Evolutionary conservation across 2,797 vertebrate genomes (phyloP), one percentile per base, ranked within the genome.

Genomic region (Fistularia commersonii): DNA sequence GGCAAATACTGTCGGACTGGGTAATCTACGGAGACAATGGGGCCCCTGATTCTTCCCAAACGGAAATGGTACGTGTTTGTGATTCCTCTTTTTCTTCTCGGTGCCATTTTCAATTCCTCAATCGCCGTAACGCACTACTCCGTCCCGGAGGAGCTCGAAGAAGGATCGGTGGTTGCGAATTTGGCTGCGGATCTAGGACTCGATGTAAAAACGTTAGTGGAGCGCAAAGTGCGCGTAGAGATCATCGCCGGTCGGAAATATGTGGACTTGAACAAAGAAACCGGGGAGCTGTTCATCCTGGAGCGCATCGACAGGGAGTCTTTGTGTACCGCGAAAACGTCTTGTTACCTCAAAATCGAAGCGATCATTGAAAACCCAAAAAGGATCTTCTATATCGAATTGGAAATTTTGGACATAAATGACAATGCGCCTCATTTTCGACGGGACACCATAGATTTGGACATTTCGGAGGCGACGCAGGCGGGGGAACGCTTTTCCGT

Each of bases 61-160:
- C 41, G 41, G 45, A 47, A 11, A 55, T 66, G 76, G 62, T 75
- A 69, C 13, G 65, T 74, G 11, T 12, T 12, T 31, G 36, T 12
- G 34, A n/a, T 68, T 14, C n/a, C n/a, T n/a, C n/a, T 32, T 1
- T 11, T 73, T 35, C 4, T 66, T 7, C 31, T 60, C 1, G 41
- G 11, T 6, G 43, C 41, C 8, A 8, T 32, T 8, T 3, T 73
- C 32, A 43, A 35, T 4, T 41, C 8, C 1, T 36, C 42, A 3
- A 55, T 56, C 35, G 74, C 84, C 23, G 80, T 87, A 6, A 73
- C 69, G 32, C 85, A 78, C 8, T 90, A 90, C 45, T 84, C 87
- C 1, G 41, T 83, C 6, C 45, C 64, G 0, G 89, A 90, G 34
- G 88, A 91, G 66, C 46, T 81, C 40, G 71, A 85, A 37, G 70